phyloP scores from a whole-genome alignment of 1,140 invertebrate genomes.

The Amyelois transitella region DNA sequence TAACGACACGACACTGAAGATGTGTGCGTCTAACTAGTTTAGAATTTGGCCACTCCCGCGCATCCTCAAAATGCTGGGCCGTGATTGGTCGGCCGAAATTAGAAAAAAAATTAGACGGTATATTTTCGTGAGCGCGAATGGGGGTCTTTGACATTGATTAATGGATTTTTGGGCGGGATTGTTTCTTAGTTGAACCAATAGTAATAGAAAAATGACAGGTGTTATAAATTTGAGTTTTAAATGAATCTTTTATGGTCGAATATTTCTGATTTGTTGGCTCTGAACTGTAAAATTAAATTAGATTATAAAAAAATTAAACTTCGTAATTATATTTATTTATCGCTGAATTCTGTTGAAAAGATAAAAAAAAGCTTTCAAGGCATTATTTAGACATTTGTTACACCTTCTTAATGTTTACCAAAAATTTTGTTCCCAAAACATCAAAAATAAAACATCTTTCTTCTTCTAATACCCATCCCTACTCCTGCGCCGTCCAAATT shows the following conservation, averaged over 20 bases:
- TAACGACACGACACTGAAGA: background rate
- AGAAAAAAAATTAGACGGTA: slow-evolving; percentile 29
- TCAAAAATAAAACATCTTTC: too few relatives aligned
- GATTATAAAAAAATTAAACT: too few relatives aligned
- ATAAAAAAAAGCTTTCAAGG: too few relatives aligned
- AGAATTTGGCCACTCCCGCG: slow-evolving; percentile 35
- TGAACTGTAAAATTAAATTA: too few relatives aligned
- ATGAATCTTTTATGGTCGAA: too few relatives aligned
- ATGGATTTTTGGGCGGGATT: slow-evolving; percentile 10
- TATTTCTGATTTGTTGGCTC: too few relatives aligned
- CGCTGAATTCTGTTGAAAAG: too few relatives aligned
- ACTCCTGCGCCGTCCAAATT: slow-evolving; percentile 58
- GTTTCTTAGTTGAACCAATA: too few relatives aligned
- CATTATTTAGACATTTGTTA: background rate
- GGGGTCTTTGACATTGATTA: slow-evolving; percentile 6
- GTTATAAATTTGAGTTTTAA: too few relatives aligned
- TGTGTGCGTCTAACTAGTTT: slow-evolving; percentile 49
- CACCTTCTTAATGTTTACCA: background rate
- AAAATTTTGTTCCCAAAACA: background rate
- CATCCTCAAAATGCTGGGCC: slow-evolving; percentile 19
- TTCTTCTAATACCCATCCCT: slow-evolving; percentile 38
- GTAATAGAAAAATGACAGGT: too few relatives aligned
- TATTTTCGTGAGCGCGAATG: slow-evolving; percentile 3
- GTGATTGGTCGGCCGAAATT: slow-evolving; percentile 26
- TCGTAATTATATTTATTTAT: too few relatives aligned